Evolutionary conservation across 2,113 vertebrate genomes (phyloP), one percentile per base, ranked within the genome.

Genomic region (Oncorhynchus nerka): DNA sequence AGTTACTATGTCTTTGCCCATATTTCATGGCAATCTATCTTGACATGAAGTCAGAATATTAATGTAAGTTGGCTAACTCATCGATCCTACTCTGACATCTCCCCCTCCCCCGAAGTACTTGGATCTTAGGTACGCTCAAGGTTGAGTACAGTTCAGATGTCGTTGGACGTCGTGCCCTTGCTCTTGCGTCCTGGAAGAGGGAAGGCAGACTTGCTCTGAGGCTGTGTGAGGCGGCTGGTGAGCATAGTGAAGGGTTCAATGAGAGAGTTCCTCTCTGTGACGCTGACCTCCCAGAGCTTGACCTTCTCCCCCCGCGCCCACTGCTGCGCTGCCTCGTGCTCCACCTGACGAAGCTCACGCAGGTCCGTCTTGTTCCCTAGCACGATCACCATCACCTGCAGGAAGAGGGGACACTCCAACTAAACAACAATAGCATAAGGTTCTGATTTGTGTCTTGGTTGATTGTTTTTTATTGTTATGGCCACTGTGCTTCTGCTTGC

Each of bases 281-380:
- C 96, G 0, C 94, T 97, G 80, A 98, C 97, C 90, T 99, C 97
- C 97, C 97, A 99, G 75, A 98, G 94, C 77, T 95, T 95, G 79
- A 99, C 95, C 87, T 95, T 97, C 92, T 99, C 96, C 0, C 92
- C 93, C 3, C 90, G 94, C 0, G 97, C 97, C 97, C 96, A 99
- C 72, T 95, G 95, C 89, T 97, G 95, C 0, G 97, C 97, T 79
- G 83, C 91, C 78, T 97, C 96, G 51, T 90, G 83, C 0, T 97
- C 96, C 80, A 98, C 97, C 92, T 97, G 94, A 12, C 96, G 94
- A 65, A 92, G 91, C 65, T 97, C 95, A 15, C 87, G 88, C 75
- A 97, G 94, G 89, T 99, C 97, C 0, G 87, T 88, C 90, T 99
- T 99, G 81, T 99, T 99, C 73, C 97, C 97, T 89, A 99, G 84